Conservation (phyloP, 2,888 invertebrate species). For the Coecobrya sp. region DNA sequence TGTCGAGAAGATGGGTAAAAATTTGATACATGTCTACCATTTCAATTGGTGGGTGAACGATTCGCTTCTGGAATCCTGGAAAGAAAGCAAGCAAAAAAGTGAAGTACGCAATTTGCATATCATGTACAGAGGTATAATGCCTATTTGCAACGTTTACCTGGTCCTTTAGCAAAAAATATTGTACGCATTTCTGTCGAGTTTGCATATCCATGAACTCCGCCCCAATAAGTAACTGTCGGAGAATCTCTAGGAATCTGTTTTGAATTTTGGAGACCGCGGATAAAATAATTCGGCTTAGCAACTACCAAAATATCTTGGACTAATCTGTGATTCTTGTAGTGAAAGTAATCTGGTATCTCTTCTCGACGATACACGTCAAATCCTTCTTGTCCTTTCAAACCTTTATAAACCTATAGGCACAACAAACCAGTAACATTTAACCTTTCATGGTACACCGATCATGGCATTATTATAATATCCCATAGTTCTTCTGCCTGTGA, state of each 20-base stretch:
- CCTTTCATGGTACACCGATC: constrained; percentile 33
- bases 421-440: background rate
- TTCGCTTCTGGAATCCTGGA: constrained; percentile 87
- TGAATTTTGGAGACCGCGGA: constrained; percentile 84
- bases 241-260: constrained; percentile 85
- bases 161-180: constrained; percentile 87
- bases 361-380: constrained; percentile 87
- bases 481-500: background rate
- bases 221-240: constrained; percentile 60
- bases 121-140: too few relatives aligned
- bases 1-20: constrained; percentile 88
- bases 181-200: constrained; percentile 87
- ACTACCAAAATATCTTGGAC: constrained; percentile 88
- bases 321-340: constrained; percentile 88
- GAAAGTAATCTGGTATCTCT: constrained; percentile 88
- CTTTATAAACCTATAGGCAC: constrained; percentile 85
- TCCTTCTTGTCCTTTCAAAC: constrained; percentile 85
- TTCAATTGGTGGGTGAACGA: constrained; percentile 87
- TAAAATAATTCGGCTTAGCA: constrained; percentile 88
- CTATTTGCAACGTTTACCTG: constrained; percentile 86
- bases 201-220: constrained; percentile 87
- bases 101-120: too few relatives aligned
- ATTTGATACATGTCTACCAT: constrained; percentile 89
- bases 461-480: background rate
- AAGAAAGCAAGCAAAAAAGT: background rate